Percentiles rank a stretch among this genome's conserved stretches.
Conservation (phyloP, 2,113 vertebrate species). For the Salvelinus namaycush region DNA sequence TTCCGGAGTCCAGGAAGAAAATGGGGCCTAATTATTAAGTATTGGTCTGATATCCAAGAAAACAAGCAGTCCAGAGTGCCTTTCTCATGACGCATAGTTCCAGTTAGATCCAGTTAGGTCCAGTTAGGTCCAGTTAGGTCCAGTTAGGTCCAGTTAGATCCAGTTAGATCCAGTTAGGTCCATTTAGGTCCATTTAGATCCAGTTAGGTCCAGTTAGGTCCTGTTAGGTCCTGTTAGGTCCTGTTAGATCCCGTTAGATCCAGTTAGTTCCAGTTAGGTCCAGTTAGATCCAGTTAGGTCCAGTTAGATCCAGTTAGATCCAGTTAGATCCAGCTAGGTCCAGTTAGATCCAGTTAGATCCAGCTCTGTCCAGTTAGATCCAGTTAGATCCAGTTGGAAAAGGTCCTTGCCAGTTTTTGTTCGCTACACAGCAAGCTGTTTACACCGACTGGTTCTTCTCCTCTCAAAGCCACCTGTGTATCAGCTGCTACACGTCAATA, state of each 20-base stretch:
- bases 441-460: neutral
- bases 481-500: conserved; percentile 53
- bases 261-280: neutral
- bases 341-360: conserved; percentile 1
- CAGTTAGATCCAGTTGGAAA: neutral
- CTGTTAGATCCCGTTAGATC: neutral
- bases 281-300: too few species aligned
- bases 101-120: neutral
- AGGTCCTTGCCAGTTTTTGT: neutral
- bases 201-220: conserved; percentile 4
- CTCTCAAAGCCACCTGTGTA: conserved; percentile 43
- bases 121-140: neutral
- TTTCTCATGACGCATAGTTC: conserved; percentile 29
- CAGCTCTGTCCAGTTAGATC: neutral
- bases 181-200: neutral
- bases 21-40: conserved; percentile 32
- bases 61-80: conserved; percentile 51
- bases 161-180: neutral
- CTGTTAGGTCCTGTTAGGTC: neutral
- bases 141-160: too few species aligned
- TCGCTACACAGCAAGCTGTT: conserved; percentile 9
- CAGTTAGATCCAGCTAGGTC: neutral
- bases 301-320: neutral
- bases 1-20: conserved; percentile 36
- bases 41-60: conserved; percentile 27